Base-by-base conservation (phyloP, 2,888 invertebrate species). In the Folsomia manolachei region DNA sequence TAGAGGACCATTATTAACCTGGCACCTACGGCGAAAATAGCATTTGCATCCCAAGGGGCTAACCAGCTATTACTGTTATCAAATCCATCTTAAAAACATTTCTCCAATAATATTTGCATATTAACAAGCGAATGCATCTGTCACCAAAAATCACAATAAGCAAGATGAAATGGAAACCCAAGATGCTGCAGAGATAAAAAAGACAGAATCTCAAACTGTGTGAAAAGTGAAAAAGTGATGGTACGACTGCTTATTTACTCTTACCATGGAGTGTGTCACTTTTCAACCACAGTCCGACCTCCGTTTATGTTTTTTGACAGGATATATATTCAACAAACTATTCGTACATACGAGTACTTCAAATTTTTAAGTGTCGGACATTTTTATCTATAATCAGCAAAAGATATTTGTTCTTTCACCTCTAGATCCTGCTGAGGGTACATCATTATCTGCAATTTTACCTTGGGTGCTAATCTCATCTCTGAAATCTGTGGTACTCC, bases 121-220 rank as follows among this genome's bases (percentile, higher is more conserved):
- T 66, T 66, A 66, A 66, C 66, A 66, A 66, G 21, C 66, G n/a
- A n/a, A n/a, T n/a, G n/a, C 66, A 66, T 39, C 66, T 66, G 66
- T 52, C 66, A 51, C 21, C 66, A 51, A 39, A 23, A 66, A 39
- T 39, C 4, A 39, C 7, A 39, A 9, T 39, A 39, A 9, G 39
- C 39, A 9, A 14, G 14, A 39, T 39, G 39, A 39, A 14, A 39
- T 39, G 39, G 7, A 39, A n/a, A n/a, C n/a, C n/a, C n/a, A n/a
- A n/a, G n/a, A n/a, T n/a, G n/a, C n/a, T n/a, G n/a, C n/a, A n/a
- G n/a, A n/a, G n/a, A n/a, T n/a, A n/a, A n/a, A n/a, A n/a, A n/a
- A n/a, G n/a, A n/a, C n/a, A n/a, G n/a, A n/a, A n/a, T n/a, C n/a
- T n/a, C n/a, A n/a, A n/a, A n/a, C n/a, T n/a, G n/a, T n/a, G n/a